Evolutionary conservation across 1,140 invertebrate genomes (phyloP).

Genomic region (Lucilia sericata): DNA sequence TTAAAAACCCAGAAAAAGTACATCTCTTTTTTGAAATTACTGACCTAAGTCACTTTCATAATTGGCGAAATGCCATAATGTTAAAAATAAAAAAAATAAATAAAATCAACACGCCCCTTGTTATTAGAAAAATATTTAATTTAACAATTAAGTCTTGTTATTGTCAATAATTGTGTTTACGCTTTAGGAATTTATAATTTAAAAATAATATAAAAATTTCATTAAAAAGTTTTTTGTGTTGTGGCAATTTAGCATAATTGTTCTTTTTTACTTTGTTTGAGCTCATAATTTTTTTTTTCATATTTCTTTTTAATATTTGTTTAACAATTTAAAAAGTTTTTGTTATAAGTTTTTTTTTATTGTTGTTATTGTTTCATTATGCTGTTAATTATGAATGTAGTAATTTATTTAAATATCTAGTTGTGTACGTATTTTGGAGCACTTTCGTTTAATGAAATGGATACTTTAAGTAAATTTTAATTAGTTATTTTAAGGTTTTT

Average conservation of each 20-base stretch:
- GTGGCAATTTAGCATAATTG: neutral
- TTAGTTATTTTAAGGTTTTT: too few species aligned
- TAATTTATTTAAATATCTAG: too few species aligned
- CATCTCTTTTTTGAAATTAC: too few species aligned
- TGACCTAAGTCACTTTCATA: too few species aligned
- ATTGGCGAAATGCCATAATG: neutral
- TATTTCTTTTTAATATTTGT: constrained; percentile 12
- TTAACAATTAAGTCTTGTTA: constrained; percentile 9
- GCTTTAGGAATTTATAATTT: constrained; percentile 11
- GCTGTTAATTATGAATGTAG: neutral
- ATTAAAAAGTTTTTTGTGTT: neutral
- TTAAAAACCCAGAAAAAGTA: too few species aligned
- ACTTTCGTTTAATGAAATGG: too few species aligned
- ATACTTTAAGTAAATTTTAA: too few species aligned
- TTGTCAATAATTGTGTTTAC: constrained; percentile 16
- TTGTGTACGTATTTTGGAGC: too few species aligned
- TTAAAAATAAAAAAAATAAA: too few species aligned
- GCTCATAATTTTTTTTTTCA: neutral
- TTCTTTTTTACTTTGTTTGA: neutral
- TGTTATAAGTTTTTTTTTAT: neutral
- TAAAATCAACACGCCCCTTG: too few species aligned
- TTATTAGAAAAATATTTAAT: constrained; percentile 16
- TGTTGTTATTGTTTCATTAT: neutral
- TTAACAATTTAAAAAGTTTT: neutral
- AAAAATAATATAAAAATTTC: neutral